Evolutionary conservation across 2,797 vertebrate species (phyloP).

Genomic region (Enoplosus armatus): DNA sequence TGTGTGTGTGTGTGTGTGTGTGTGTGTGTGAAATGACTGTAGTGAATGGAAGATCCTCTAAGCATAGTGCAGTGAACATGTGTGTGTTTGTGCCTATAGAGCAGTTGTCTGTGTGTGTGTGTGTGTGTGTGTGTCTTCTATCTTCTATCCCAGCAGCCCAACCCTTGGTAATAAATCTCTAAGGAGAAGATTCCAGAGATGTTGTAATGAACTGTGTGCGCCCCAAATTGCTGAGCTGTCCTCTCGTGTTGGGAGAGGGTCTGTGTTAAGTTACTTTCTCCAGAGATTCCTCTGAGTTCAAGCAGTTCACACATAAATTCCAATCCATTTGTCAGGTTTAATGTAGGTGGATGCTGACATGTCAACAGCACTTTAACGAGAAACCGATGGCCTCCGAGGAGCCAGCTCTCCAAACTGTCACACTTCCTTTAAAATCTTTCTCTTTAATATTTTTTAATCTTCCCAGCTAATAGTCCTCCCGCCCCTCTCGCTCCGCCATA

Average conservation of each 20-base stretch:
- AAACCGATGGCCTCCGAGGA: constrained; percentile 36
- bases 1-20: too few species aligned
- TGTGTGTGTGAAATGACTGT: too few species aligned
- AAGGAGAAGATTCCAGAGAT: constrained; percentile 53
- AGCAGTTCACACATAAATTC: constrained; percentile 40
- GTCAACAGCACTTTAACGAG: constrained; percentile 41
- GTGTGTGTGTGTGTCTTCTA: too few species aligned
- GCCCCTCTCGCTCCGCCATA: background rate
- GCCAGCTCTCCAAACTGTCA: constrained; percentile 14
- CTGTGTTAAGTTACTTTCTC: constrained; percentile 47
- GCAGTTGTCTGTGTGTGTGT: constrained; percentile 31
- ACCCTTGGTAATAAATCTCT: constrained; percentile 43
- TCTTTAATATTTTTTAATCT: constrained; percentile 3
- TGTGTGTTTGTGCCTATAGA: background rate
- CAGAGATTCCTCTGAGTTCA: constrained; percentile 50
- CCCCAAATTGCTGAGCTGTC: constrained; percentile 44
- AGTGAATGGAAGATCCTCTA: background rate
- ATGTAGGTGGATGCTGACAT: constrained; percentile 39
- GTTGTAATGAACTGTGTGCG: constrained; percentile 50
- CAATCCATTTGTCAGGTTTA: constrained; percentile 30
- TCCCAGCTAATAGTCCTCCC: background rate
- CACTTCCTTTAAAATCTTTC: constrained; percentile 5
- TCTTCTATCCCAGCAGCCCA: constrained; percentile 38
- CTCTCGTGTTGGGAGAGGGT: constrained; percentile 38
- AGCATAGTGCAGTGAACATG: background rate